Evolutionary conservation across 35 echinoderm and acorn worm genomes (phyloP), one percentile per base, ranked within the genome.

Genomic region (Lytechinus variegatus): DNA sequence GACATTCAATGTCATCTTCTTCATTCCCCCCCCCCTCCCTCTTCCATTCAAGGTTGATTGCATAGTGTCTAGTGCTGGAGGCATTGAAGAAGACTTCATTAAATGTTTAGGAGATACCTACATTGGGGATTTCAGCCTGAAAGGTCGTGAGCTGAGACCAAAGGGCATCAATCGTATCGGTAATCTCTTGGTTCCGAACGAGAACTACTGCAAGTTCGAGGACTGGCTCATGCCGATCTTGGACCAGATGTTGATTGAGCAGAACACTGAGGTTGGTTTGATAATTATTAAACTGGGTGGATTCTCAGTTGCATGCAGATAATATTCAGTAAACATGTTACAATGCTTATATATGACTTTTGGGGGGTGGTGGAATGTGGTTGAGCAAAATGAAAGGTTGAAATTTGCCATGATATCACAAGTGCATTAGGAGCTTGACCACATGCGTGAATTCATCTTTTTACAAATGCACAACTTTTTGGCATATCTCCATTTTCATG

Each of bases 161-260:
- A 97, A 99, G 52, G 98, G 98, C 24, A 97, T 99, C 52, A 99
- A 99, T 91, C 89, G 98, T 28, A 99, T 99, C 27, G 98, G 98
- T 4, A 99, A 99, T 61, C 95, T 99, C 13, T 92, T 99, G 11
- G 96, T 97, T 3, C 98, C 98, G 6, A 99, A 99, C 55, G 98
- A 99, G 53, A 99, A 99, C 94, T 99, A 99, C 95, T 96, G 96
- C 95, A 97, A 96, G 61, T 99, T 99, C 97, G 98, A 99, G 86
- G 97, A 99, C 94, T 99, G 98, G 98, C 95, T 97, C 52, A 90
- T 97, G 21, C 97, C 97, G 8, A 97, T 99, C 86, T 87, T 99
- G 44, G 97, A 99, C 95, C 95, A 97, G 92, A 97, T 99, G 97
- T 72, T 97, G 90, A n/a, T 89, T 54, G 98, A 99, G 56, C 98